These are phyloP conservation scores for Pseudorasbora parva DNA, from an alignment of 2,113 vertebrate genomes.

Conservation along the genomic window DNA sequence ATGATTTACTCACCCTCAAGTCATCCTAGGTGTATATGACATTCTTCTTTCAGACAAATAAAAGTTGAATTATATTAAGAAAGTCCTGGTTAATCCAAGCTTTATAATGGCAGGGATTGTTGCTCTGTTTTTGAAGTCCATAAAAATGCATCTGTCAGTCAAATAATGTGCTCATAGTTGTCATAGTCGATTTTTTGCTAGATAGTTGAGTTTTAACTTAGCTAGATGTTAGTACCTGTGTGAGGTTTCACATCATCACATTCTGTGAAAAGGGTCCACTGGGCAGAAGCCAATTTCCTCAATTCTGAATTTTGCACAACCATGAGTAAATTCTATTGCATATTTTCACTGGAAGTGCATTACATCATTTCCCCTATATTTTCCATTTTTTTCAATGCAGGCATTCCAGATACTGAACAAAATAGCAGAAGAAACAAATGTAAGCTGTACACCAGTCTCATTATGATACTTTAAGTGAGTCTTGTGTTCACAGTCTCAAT, in stretches of 20 bases:
- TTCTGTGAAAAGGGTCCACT: not conserved
- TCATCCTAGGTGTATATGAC: no score
- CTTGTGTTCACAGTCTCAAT: slow-evolving; percentile 33
- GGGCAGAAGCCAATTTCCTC: not conserved
- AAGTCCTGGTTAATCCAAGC: no score
- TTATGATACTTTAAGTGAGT: slow-evolving; percentile 1
- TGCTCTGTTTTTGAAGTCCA: no score
- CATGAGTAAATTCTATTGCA: not conserved
- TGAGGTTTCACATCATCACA: not conserved
- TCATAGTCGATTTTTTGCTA: no score
- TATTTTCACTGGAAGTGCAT: not conserved
- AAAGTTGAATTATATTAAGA: no score
- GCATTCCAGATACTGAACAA: slow-evolving; percentile 79
- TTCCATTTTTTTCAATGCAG: slow-evolving; percentile 65
- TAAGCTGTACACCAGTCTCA: slow-evolving; percentile 66
- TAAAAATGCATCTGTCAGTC: no score
- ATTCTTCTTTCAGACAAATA: no score
- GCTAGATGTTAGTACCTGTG: not conserved
- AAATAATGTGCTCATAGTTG: no score
- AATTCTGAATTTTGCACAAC: not conserved
- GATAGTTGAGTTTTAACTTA: no score
- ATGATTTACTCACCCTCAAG: no score
- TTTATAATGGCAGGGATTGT: no score
- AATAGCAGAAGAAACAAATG: slow-evolving; percentile 76
- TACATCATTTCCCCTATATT: not conserved